phyloP scores from a whole-genome alignment of 2,113 vertebrate genomes.

The Ageneiosus marmoratus region DNA sequence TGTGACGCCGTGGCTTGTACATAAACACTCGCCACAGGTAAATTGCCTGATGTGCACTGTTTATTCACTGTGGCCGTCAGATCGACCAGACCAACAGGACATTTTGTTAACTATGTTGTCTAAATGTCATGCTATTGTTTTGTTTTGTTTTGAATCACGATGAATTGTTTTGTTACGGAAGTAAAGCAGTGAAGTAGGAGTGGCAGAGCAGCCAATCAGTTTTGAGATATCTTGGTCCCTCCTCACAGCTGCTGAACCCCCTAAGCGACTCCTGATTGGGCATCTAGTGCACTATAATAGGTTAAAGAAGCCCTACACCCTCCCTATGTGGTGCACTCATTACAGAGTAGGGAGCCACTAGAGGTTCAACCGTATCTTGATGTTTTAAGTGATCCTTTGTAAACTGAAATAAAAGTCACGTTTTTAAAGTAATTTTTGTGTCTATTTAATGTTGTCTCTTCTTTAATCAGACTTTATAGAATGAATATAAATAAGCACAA shows the following conservation, averaged over 20 bases:
- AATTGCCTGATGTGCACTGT: background rate
- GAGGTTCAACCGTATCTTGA: background rate
- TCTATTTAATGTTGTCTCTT: background rate
- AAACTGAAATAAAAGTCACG: background rate
- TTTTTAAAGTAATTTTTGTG: background rate
- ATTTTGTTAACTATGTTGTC: background rate
- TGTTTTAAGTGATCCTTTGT: background rate
- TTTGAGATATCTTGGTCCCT: constrained; percentile 38
- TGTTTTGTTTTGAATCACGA: constrained; percentile 19
- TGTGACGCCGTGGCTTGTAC: constrained; percentile 73
- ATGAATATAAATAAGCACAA: background rate
- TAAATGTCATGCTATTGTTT: background rate
- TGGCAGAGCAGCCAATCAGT: constrained; percentile 65
- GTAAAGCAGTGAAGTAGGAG: constrained; percentile 63
- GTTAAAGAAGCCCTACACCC: background rate
- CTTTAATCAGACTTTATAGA: background rate
- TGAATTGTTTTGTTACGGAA: constrained; percentile 35
- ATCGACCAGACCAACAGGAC: constrained; percentile 3
- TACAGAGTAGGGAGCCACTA: background rate
- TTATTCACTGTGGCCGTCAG: background rate
- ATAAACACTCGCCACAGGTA: constrained; percentile 37
- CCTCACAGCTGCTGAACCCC: background rate
- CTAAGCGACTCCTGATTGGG: background rate
- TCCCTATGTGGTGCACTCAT: background rate
- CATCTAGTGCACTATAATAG: background rate